Base-by-base conservation (phyloP, 2,888 invertebrate genomes). In the Plutella xylostella region DNA sequence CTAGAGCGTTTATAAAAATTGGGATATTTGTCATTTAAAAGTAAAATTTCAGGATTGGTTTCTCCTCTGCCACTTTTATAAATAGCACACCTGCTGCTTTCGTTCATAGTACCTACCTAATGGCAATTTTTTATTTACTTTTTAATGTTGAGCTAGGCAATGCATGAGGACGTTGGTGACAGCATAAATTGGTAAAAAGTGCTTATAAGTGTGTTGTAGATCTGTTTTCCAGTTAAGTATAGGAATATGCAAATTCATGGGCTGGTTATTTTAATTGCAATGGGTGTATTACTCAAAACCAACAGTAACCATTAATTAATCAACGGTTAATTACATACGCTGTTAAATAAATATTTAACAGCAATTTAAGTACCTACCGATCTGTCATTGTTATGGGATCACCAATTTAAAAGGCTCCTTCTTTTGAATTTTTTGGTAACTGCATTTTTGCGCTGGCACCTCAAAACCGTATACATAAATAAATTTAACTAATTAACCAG, bases 191-290 rank as follows among this genome's bases (percentile, higher is more conserved):
- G 58, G 68, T 61, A 56, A 55, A 65, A 61, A 69, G 66, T 54
- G 78, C 79, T 80, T 80, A 78, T 80, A 79, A 75, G 76, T 80
- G 80, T 82, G 76, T 69, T 63, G 80, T 82, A 82, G 79, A 69
- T 45, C 56, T 65, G 57, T 60, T 41, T 18, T 41, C 30, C 31
- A 2, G 19, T 20, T 19, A 30, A 41, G n/a, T 6, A 39, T 14
- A 22, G 14, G 11, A n/a, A 11, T 55, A 53, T 50, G 52, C 49
- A 49, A 50, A 50, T 53, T 65, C 69, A 71, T 72, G 73, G 75
- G 75, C 4, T 65, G 60, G 55, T 62, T n/a, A n/a, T n/a, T n/a
- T n/a, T n/a, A 61, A 57, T 56, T 62, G 60, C 57, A n/a, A 31
- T 63, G 65, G 70, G 67, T 71, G 60, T 53, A 60, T 65, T 63